Conservation (phyloP, 1,140 invertebrate species). For the Spodoptera frugiperda region DNA sequence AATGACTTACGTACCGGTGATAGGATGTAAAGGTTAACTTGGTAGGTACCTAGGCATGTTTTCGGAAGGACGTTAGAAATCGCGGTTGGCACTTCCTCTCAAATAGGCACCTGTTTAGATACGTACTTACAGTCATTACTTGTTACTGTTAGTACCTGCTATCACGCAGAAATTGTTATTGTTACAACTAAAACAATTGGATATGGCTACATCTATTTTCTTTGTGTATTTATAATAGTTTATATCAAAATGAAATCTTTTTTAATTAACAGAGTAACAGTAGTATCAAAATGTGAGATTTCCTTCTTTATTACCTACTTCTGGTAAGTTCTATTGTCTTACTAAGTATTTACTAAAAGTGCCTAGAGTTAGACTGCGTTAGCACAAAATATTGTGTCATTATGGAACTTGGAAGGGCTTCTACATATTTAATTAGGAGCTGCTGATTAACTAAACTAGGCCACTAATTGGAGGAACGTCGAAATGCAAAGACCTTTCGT, state of each 20-base stretch:
- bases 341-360: too few relatives aligned
- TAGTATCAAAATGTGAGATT: too few relatives aligned
- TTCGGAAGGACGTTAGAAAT: constrained; percentile 70
- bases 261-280: too few relatives aligned
- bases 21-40: constrained; percentile 45
- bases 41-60: constrained; percentile 42
- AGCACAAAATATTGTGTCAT: constrained; percentile 14
- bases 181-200: too few relatives aligned
- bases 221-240: too few relatives aligned
- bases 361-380: too few relatives aligned
- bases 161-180: too few relatives aligned
- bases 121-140: neutral
- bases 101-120: constrained; percentile 13
- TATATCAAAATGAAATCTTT: too few relatives aligned
- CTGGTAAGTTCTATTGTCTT: too few relatives aligned
- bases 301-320: too few relatives aligned
- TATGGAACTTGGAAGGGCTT: constrained; percentile 25
- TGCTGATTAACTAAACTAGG: constrained; percentile 26
- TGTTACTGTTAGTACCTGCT: neutral
- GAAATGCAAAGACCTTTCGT: constrained; percentile 33
- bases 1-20: constrained; percentile 42
- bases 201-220: too few relatives aligned
- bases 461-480: constrained; percentile 27
- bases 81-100: constrained; percentile 58
- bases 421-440: constrained; percentile 14